Percentiles rank a stretch among this genome's conserved stretches.
Evolutionary conservation across 2,113 vertebrate genomes (phyloP).

Genomic region (Coracopsis vasa): DNA sequence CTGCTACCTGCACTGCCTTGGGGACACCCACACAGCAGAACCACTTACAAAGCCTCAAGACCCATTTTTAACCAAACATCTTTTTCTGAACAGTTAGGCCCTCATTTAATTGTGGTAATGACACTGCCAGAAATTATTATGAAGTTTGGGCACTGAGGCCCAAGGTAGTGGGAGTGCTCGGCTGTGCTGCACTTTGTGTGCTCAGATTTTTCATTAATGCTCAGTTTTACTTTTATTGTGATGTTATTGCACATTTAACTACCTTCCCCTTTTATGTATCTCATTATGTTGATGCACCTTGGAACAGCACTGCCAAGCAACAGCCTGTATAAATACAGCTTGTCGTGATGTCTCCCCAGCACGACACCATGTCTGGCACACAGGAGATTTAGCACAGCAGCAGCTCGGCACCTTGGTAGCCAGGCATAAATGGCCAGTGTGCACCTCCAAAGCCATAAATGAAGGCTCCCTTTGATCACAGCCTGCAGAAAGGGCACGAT

Average conservation of each 20-base stretch:
- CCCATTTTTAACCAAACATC: background rate
- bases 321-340: constrained; percentile 19
- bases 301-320: constrained; percentile 43
- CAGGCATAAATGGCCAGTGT: background rate
- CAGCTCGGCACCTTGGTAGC: background rate
- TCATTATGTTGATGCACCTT: constrained; percentile 55
- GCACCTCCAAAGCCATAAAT: background rate
- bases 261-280: constrained; percentile 49
- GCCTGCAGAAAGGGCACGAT: background rate
- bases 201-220: constrained; percentile 45
- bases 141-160: background rate
- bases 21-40: background rate
- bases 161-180: background rate
- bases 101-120: background rate
- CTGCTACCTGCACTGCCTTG: background rate
- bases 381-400: background rate
- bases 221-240: constrained; percentile 50
- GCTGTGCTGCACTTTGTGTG: background rate
- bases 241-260: constrained; percentile 49
- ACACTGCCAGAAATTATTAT: constrained; percentile 11
- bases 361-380: background rate
- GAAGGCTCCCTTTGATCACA: background rate
- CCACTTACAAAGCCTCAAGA: background rate
- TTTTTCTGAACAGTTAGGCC: background rate
- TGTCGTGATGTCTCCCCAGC: background rate